These are phyloP conservation scores for Lateolabrax maculatus DNA, from an alignment of 2,797 vertebrate species.

Conservation along the genomic window DNA sequence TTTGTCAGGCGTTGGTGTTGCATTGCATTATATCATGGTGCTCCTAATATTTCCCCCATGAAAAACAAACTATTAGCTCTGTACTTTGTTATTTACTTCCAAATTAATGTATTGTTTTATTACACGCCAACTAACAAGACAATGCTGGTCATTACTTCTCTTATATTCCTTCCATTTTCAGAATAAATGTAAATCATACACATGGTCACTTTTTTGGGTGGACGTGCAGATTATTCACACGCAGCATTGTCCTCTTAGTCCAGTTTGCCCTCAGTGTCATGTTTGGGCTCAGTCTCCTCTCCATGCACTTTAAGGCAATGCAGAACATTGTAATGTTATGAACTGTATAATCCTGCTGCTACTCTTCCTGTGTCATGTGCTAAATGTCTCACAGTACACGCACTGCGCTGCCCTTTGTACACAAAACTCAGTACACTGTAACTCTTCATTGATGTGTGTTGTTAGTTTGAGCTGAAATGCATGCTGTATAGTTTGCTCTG, in stretches of 20 bases:
- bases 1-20: neutral
- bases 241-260: neutral
- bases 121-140: neutral
- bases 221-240: neutral
- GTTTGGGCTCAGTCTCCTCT: constrained; percentile 61
- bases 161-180: neutral
- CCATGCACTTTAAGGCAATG: constrained; percentile 85
- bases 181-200: neutral
- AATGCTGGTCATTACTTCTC: neutral
- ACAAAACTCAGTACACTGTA: constrained; percentile 1
- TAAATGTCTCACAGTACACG: constrained; percentile 15
- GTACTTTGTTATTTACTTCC: neutral
- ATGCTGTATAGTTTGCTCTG: constrained; percentile 23
- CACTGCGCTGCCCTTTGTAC: constrained; percentile 14
- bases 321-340: constrained; percentile 66
- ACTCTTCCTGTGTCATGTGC: constrained; percentile 36
- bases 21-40: neutral
- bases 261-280: neutral
- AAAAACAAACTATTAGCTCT: neutral
- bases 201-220: neutral
- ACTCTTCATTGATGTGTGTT: constrained; percentile 31
- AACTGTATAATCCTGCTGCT: constrained; percentile 42
- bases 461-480: constrained; percentile 6
- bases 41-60: neutral
- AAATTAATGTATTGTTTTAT: neutral